A percentile compares a stretch with the other conserved stretches of the same genome.
phyloP scores from a whole-genome alignment of 2,113 vertebrate species.

The Uropsilus gracilis region DNA sequence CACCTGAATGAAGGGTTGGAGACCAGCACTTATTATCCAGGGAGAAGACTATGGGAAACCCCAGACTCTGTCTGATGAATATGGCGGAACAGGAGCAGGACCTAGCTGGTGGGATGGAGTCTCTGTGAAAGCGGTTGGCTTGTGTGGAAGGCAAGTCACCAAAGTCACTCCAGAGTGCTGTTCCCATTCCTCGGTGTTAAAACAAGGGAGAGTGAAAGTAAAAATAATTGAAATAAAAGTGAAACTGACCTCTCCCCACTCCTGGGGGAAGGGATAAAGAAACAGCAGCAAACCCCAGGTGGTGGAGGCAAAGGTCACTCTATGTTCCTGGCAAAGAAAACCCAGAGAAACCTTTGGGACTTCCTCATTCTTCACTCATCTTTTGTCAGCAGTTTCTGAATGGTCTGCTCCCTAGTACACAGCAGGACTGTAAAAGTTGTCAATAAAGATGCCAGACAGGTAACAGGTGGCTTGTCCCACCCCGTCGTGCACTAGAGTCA shows the following conservation, averaged over 20 bases:
- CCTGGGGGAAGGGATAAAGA: background rate
- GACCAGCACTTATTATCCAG: background rate
- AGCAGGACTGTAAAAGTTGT: background rate
- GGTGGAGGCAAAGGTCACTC: conserved; percentile 31
- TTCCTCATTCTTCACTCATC: conserved; percentile 51
- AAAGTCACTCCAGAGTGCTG: too few relatives aligned
- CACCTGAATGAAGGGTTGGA: background rate
- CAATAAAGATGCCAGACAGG: background rate
- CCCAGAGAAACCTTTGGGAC: conserved; percentile 15
- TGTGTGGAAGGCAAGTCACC: background rate
- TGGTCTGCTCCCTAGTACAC: background rate
- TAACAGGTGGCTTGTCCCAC: background rate
- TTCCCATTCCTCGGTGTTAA: background rate
- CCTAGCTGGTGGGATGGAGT: too few relatives aligned
- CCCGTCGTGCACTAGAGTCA: background rate
- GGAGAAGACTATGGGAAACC: background rate
- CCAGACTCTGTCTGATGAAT: background rate
- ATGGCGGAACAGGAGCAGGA: background rate
- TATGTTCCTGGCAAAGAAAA: conserved; percentile 29
- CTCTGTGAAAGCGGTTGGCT: background rate
- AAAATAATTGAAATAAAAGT: conserved; percentile 61
- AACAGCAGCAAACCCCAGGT: background rate
- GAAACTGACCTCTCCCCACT: background rate
- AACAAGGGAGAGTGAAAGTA: conserved; percentile 38
- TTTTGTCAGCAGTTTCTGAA: background rate